These are phyloP conservation scores for Botrylloides violaceus DNA, from an alignment of 23 tunicate genomes.

Conservation along the genomic window DNA sequence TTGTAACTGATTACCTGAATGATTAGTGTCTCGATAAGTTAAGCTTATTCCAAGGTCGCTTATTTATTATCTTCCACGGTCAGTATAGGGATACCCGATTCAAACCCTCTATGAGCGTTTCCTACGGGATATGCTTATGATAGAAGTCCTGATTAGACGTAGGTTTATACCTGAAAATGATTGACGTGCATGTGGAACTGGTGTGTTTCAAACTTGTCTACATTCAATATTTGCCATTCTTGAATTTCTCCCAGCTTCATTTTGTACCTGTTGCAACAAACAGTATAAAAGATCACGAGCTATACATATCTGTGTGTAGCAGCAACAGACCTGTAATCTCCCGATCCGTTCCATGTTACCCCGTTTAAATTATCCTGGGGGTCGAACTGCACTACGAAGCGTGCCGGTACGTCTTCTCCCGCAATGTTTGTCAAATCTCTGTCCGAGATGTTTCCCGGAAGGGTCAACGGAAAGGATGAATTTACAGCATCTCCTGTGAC, in stretches of 20 bases:
- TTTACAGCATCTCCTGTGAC: slow-evolving; percentile 23
- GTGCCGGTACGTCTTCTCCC: background rate
- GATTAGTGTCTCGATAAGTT: too few species aligned
- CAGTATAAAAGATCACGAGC: too few species aligned
- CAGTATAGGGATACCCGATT: too few species aligned
- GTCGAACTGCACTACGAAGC: background rate
- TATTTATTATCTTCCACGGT: too few species aligned
- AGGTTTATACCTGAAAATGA: slow-evolving; percentile 10
- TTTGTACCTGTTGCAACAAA: slow-evolving; percentile 23
- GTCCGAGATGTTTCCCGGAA: slow-evolving; percentile 20
- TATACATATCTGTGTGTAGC: background rate
- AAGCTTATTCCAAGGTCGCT: too few species aligned
- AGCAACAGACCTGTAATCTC: background rate
- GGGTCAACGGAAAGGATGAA: slow-evolving; percentile 14
- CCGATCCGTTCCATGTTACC: background rate
- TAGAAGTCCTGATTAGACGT: too few species aligned
- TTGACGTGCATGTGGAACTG: slow-evolving; percentile 34
- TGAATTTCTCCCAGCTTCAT: slow-evolving; percentile 5
- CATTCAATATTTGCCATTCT: slow-evolving; percentile 26
- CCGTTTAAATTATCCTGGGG: background rate
- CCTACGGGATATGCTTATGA: too few species aligned
- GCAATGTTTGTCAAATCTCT: background rate
- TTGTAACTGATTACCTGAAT: slow-evolving; percentile 30
- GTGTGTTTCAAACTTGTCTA: background rate
- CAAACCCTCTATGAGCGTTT: too few species aligned